Evolutionary conservation across 2,797 vertebrate species (phyloP), one percentile per base, ranked within the genome.

Genomic region (Psittacula echo): DNA sequence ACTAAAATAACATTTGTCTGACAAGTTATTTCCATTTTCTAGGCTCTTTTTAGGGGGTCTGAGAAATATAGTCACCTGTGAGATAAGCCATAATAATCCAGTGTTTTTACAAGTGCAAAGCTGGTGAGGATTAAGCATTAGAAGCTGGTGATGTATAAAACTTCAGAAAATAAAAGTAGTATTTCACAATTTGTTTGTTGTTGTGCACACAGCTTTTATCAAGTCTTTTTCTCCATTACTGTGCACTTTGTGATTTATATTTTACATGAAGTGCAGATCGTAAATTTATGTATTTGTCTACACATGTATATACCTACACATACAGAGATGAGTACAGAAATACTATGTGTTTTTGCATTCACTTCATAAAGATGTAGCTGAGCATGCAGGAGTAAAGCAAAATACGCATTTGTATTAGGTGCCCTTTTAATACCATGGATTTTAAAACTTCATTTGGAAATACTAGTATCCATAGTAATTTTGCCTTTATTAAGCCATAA

Each of bases 1-100:
- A 53, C 74, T 87, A 70, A 94, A 94, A 93, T 61, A 91, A 8
- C 32, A 44, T 85, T 89, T 85, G 45, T 93, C 61, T 85, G 53
- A 41, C 32, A 93, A 85, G 30, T 80, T 6, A 44, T 90, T 94
- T 85, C 64, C 47, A 70, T 77, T 91, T 83, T 47, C 41, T 53
- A 78, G 10, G 66, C 50, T 89, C 68, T 91, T 95, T 93, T 95
- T 77, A 87, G 75, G 10, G 22, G 8, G 15, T 77, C 56, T 66
- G 37, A 64, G 42, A 87, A 78, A 79, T 79, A 39, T 0, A 85
- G 41, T 82, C 7, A 34, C 22, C 92, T 85, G 30, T 51, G 42
- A 90, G 58, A 78, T 30, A 79, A 23, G 11, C 51, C 26, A 3
- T 85, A 66, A 67, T 90, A 88, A 84, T 67, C 45, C 64, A 62